Percentiles rank a stretch among this genome's conserved stretches.
These are phyloP conservation scores for Galagoides demidoff DNA, from an alignment of 2,797 vertebrate genomes.

Conservation along the genomic window DNA sequence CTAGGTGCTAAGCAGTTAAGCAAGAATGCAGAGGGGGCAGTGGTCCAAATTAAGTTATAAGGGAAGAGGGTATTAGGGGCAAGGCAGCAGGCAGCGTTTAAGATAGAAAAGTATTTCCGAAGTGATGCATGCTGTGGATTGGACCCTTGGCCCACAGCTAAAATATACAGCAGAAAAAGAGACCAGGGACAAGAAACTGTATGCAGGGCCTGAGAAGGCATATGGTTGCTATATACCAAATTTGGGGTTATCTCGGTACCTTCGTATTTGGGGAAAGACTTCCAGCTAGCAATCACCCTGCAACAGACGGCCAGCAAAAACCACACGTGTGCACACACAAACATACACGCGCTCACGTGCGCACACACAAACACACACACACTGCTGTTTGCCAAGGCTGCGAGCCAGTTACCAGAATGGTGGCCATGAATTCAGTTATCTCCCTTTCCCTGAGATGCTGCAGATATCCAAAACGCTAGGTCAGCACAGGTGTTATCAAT, in stretches of 20 bases:
- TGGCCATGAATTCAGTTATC: slow-evolving; percentile 20
- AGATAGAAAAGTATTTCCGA: background rate
- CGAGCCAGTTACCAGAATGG: background rate
- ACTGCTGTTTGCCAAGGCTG: background rate
- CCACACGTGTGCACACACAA: too few species aligned
- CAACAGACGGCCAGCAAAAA: background rate
- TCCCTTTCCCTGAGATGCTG: slow-evolving; percentile 46
- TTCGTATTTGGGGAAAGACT: background rate
- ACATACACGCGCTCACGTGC: too few species aligned
- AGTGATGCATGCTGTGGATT: background rate
- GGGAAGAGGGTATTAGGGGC: background rate
- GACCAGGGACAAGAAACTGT: background rate
- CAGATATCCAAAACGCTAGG: slow-evolving; percentile 60
- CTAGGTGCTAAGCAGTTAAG: background rate
- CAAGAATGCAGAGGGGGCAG: background rate
- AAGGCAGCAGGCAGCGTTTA: background rate
- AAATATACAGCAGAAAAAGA: background rate
- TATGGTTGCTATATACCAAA: background rate
- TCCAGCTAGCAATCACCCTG: background rate
- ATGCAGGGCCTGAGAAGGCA: background rate
- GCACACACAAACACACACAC: background rate
- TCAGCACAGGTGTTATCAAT: slow-evolving; percentile 73
- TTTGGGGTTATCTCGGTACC: background rate
- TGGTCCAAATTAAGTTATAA: background rate
- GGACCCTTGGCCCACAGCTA: background rate